Base-by-base conservation (phyloP, 2,888 invertebrate species). In the Auanema freiburgensis region DNA sequence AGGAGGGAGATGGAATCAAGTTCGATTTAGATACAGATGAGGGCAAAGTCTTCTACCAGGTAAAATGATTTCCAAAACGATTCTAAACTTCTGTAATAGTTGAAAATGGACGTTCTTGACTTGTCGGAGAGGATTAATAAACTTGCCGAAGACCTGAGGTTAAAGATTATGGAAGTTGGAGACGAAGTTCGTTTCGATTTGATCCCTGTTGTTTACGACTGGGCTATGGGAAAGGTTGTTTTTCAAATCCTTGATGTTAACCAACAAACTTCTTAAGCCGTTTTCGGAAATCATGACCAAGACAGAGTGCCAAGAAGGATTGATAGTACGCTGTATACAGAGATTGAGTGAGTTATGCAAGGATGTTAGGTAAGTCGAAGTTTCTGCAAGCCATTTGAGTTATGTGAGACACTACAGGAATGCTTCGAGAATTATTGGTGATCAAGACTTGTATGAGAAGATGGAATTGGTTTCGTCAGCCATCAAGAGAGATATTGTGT, bases 401-500 rank as follows among this genome's bases (percentile, higher is more conserved):
- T 5, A 5, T 10, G 10, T 3, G 10, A 18, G 18, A 2, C 18
- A 1, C 54, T 70, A 2, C 63, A 64, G 91, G 83, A 92, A 92
- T 77, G 96, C 95, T 0, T 94, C 96, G 0, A 89, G 91, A 66
- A 90, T 92, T 41, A 92, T 96, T 66, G 97, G 97, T 0, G 93
- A 97, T 85, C 92, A 93, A 0, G 90, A 90, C 12, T 87, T 98
- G 2, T 90, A 91, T 80, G 90, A 90, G 68, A 97, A 95, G 87
- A 96, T 97, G 93, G 91, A 94, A 85, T 92, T 93, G 84, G 80
- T 80, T 10, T 92, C 92, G 0, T 89, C 90, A 2, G 90, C 91
- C 50, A 95, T 98, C 71, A 94, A 95, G 85, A 87, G 98, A 65
- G 97, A 97, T 85, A 97, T 98, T 80, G 97, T 98, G 0, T 98